A percentile compares a stretch with the other conserved stretches of the same genome.
Conservation (phyloP, 2,888 invertebrate genomes). For the Pediacus dermestoides region DNA sequence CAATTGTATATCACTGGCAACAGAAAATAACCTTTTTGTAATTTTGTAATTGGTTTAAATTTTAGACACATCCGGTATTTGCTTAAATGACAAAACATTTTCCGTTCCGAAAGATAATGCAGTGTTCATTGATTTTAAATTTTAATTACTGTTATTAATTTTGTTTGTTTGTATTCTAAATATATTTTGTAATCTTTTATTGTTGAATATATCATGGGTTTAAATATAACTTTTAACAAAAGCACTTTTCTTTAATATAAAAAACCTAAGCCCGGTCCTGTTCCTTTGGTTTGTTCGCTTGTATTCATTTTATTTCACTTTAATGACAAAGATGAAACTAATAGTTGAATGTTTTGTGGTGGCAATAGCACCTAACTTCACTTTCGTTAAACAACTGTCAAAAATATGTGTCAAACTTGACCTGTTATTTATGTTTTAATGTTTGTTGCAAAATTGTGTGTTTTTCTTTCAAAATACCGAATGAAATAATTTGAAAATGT, state of each 20-base stretch:
- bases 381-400: too few relatives aligned
- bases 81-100: slow-evolving; percentile 11
- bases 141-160: slow-evolving; percentile 36
- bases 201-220: slow-evolving; percentile 44
- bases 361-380: too few relatives aligned
- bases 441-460: slow-evolving; percentile 15
- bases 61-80: slow-evolving; percentile 4
- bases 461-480: neutral
- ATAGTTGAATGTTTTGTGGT: too few relatives aligned
- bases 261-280: too few relatives aligned
- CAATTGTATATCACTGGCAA: slow-evolving; percentile 33
- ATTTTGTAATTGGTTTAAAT: slow-evolving; percentile 35
- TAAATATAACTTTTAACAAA: slow-evolving; percentile 21
- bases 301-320: too few relatives aligned
- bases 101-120: slow-evolving; percentile 20
- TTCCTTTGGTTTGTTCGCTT: too few relatives aligned
- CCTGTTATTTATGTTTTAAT: slow-evolving; percentile 22
- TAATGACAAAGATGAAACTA: too few relatives aligned
- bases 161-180: slow-evolving; percentile 33
- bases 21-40: slow-evolving; percentile 35
- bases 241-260: too few relatives aligned
- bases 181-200: slow-evolving; percentile 44
- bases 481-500: slow-evolving; percentile 39
- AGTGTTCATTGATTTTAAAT: slow-evolving; percentile 31
- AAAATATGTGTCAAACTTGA: slow-evolving; percentile 25